Base-by-base conservation (phyloP, 2,888 invertebrate species). In the Dromius quadrimaculatus region DNA sequence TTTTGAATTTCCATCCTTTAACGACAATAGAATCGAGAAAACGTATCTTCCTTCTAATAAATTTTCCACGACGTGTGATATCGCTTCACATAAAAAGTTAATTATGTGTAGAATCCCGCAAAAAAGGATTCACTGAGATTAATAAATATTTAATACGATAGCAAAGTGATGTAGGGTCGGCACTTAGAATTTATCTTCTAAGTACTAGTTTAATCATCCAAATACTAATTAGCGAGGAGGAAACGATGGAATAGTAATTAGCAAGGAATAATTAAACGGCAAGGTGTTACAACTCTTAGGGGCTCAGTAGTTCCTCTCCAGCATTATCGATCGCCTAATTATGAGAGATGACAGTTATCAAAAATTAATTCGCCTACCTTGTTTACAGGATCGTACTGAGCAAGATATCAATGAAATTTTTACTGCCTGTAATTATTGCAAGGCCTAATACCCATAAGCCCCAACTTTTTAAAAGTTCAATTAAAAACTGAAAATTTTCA, bases 181-280 rank as follows among this genome's bases (percentile, higher is more conserved):
- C 2, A 23, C 47, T 59, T 17, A 13, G 36, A 62, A 62, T 62
- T 62, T 36, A 65, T 65, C 36, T 50, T 38, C 38, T 64, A 11
- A 50, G 50, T 65, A 54, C 38, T 54, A 65, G 65, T 65, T 54
- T 38, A 65, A 50, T 65, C 50, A 65, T 65, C 50, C 54, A 8
- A n/a, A 9, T 54, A 34, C 50, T 47, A 65, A 65, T 65, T 65
- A 65, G 65, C 50, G 36, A 38, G 34, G 65, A 54, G 50, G 54
- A 50, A 65, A 50, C 54, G 65, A 65, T 65, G 54, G 54, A 65
- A 65, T 65, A 50, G 65, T 65, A 65, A 65, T 65, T 65, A 54
- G 65, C 13, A 50, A 17, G 22, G 38, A 65, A 65, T 65, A 65
- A 65, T 65, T 65, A 54, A 65, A 65, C 65, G 23, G 20, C 38